These are phyloP conservation scores for Rhinichthys osculus DNA, from an alignment of 2,797 vertebrate genomes.

Conservation along the genomic window DNA sequence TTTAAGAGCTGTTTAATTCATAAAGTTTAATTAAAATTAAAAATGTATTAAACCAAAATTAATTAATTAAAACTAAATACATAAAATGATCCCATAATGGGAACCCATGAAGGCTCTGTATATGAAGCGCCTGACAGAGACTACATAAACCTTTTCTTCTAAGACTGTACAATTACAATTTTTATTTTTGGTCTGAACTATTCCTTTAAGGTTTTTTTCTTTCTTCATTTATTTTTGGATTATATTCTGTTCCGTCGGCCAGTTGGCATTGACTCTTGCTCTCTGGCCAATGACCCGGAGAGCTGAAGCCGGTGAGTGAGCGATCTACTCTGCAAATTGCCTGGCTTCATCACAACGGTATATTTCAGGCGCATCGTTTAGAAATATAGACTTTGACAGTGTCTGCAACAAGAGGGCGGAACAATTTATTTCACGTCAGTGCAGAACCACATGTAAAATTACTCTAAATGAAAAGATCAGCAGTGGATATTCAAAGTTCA, in stretches of 20 bases:
- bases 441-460: slow-evolving; percentile 15
- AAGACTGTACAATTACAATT: background rate
- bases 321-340: slow-evolving; percentile 46
- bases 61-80: background rate
- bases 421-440: slow-evolving; percentile 9
- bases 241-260: slow-evolving; percentile 25
- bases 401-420: slow-evolving; percentile 27
- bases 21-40: background rate
- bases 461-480: slow-evolving; percentile 7
- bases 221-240: slow-evolving; percentile 32
- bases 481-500: slow-evolving; percentile 1
- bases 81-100: background rate
- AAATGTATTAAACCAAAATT: background rate
- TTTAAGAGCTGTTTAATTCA: too few relatives aligned
- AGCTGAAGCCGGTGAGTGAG: slow-evolving; percentile 24
- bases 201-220: slow-evolving; percentile 28
- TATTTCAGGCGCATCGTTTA: slow-evolving; percentile 34
- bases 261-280: slow-evolving; percentile 39
- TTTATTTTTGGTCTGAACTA: background rate
- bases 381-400: slow-evolving; percentile 43
- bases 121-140: background rate
- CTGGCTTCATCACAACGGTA: slow-evolving; percentile 44
- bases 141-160: background rate
- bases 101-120: background rate
- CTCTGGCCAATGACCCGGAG: slow-evolving; percentile 31